Conservation (phyloP, 2,113 vertebrate species). For the Serilophus lunatus region DNA sequence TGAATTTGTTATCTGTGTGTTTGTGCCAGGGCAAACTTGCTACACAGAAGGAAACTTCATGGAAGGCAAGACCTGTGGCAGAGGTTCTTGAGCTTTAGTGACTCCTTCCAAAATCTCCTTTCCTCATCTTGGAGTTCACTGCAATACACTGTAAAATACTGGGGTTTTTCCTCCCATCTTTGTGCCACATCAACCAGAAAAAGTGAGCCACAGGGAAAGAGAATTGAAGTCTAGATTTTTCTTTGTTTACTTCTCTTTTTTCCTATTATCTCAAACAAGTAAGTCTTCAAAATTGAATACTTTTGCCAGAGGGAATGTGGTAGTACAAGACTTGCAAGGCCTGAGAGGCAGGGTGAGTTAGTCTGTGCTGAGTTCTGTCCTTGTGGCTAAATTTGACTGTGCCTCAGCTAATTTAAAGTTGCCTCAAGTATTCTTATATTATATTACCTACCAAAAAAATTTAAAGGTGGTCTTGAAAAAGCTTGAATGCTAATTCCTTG, state of each 20-base stretch:
- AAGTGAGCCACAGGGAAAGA: not conserved
- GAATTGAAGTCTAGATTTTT: not conserved
- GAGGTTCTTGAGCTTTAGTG: not conserved
- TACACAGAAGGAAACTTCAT: not conserved
- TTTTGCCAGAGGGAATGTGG: not conserved
- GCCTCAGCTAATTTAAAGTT: not conserved
- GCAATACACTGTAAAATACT: not conserved
- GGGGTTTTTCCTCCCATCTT: fast-evolving
- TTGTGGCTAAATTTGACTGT: not conserved
- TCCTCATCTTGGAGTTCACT: not conserved
- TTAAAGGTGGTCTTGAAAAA: not conserved
- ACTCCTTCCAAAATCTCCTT: not conserved
- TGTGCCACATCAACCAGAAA: not conserved
- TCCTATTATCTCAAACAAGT: not conserved
- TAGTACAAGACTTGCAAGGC: not conserved
- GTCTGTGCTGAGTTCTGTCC: not conserved
- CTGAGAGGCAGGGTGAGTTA: not conserved
- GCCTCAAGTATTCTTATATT: not conserved
- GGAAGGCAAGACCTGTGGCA: not conserved
- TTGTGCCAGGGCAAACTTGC: not conserved
- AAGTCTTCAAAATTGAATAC: not conserved
- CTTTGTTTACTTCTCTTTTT: not conserved
- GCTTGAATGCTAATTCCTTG: not conserved
- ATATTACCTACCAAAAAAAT: not conserved
- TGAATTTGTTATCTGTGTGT: not conserved